These are phyloP conservation scores for Venustaconcha ellipsiformis DNA, from an alignment of 1,140 invertebrate genomes.

Conservation along the genomic window DNA sequence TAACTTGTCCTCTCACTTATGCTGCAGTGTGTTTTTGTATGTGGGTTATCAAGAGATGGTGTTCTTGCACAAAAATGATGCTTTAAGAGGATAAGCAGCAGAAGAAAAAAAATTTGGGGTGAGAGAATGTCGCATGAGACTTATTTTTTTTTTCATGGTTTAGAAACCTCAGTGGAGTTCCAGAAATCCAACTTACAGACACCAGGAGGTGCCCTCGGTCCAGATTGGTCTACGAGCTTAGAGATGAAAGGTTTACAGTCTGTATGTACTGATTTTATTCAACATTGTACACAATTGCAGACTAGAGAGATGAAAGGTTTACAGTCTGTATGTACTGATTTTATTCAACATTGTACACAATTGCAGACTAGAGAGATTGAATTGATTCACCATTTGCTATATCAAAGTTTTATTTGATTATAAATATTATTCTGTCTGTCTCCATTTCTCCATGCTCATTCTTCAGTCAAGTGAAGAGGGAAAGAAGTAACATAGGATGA, in stretches of 20 bases:
- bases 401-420: background rate
- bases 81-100: no score
- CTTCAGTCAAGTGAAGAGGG: background rate
- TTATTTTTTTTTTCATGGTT: no score
- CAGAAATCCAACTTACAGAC: conserved; percentile 40
- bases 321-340: conserved; percentile 37
- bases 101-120: no score
- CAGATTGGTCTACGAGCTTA: conserved; percentile 87
- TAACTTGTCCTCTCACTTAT: no score
- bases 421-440: background rate
- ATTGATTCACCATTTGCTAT: background rate
- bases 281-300: background rate
- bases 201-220: conserved; percentile 89
- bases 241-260: conserved; percentile 45
- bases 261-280: conserved; percentile 36
- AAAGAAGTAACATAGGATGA: no score
- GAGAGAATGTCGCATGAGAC: no score
- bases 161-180: background rate
- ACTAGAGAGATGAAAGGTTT: conserved; percentile 45
- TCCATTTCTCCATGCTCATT: background rate
- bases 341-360: background rate
- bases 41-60: no score
- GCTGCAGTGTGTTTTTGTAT: no score
- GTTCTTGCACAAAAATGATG: no score
- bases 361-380: background rate